phyloP scores from a whole-genome alignment of 2,797 vertebrate genomes.

The Phalloptychus januarius region DNA sequence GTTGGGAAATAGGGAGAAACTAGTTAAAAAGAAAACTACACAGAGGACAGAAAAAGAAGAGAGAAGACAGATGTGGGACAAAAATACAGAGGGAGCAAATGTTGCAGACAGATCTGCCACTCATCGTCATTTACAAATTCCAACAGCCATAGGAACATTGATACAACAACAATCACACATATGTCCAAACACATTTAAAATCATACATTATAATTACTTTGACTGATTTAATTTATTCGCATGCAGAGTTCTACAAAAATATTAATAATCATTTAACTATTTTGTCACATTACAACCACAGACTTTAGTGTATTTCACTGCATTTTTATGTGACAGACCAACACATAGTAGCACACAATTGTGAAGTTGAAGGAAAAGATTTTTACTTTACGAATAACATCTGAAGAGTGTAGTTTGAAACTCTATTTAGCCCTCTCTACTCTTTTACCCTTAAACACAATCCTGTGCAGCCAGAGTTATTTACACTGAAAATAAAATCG shows the following conservation, averaged over 20 bases:
- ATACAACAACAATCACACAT: conserved; percentile 6
- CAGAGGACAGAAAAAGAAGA: not conserved
- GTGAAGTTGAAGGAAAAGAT: not conserved
- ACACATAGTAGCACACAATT: not conserved
- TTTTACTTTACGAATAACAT: not conserved
- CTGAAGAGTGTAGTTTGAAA: not conserved
- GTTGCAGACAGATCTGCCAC: conserved; percentile 27
- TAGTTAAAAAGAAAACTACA: conserved; percentile 25
- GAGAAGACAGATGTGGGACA: conserved; percentile 10
- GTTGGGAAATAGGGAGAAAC: conserved; percentile 3
- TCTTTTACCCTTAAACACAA: not conserved
- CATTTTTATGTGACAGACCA: not conserved
- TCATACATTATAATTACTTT: not conserved
- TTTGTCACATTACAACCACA: not conserved
- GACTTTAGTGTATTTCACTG: not conserved
- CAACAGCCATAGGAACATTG: conserved; percentile 9
- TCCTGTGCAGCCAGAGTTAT: not conserved
- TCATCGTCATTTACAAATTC: conserved; percentile 26
- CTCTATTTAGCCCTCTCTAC: not conserved
- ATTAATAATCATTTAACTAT: not conserved
- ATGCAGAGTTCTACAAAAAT: too few relatives aligned
- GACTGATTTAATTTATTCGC: not conserved
- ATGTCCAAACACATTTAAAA: conserved; percentile 9
- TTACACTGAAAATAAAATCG: not conserved
- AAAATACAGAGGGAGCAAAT: conserved; percentile 28